Evolutionary conservation across 2,888 invertebrate genomes (phyloP), one percentile per base, ranked within the genome.

Genomic region (Epirrhoe alternata): DNA sequence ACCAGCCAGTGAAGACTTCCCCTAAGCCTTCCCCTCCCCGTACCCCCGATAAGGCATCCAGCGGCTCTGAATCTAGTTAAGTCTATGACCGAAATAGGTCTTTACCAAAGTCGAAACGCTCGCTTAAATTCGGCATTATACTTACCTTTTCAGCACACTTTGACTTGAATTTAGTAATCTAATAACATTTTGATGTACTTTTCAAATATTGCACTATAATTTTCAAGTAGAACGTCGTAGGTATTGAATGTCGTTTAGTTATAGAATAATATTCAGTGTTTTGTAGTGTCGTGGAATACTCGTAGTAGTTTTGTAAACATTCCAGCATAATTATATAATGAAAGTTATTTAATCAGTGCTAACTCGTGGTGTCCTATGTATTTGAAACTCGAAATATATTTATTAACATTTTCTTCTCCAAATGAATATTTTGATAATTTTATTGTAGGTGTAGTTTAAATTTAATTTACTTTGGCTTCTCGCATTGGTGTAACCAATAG

Each of bases 41-140:
- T 47, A 84, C 86, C 4, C 86, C 87, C 0, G 85, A 86, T 4
- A 88, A 88, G 66, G 72, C 70, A 5, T 88, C 92, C 1, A 92
- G 92, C 71, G 92, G 90, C 0, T 86, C 91, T 0, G 93, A 93
- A 1, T 93, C 93, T 17, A 92, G 87, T 80, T 93, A 91, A 80
- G 35, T 49, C 64, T 70, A 66, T 72, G 35, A 31, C 38, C 38
- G 33, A 33, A 12, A 52, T 35, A n/a, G n/a, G 56, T 24, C 24
- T 30, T 47, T 30, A 59, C 58, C 54, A 66, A 62, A 59, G 50
- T 55, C 30, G 24, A 55, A 55, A 30, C 24, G 31, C 56, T 57
- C n/a, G 31, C 16, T 10, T 42, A 12, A 42, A 47, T 16, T 47
- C 47, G 16, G 47, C 47, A 16, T 16, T 16, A 47, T 16, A 16